Evolutionary conservation across 2,797 vertebrate genomes (phyloP), one percentile per base, ranked within the genome.

Genomic region (Xenops minutus): DNA sequence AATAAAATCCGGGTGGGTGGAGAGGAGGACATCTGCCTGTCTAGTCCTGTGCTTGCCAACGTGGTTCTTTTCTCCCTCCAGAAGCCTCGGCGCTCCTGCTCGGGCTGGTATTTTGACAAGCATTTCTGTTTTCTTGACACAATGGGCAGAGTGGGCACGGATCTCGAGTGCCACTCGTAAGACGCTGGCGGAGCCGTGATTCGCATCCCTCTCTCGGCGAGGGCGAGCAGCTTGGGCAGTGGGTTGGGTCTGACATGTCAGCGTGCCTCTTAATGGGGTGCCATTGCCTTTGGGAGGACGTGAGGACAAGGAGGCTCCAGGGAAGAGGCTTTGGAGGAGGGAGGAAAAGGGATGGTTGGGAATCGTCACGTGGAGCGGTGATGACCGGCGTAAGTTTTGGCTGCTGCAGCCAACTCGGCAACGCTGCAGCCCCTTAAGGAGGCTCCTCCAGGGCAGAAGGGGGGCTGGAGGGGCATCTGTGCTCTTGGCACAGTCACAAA

Each of bases 11-110:
- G 96, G 87, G 96, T 97, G 96, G 96, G 96, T 96, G 91, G 96
- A 96, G 94, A 95, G 82, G 92, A 96, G 95, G 96, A 96, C 96
- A 97, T 97, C 96, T 97, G 96, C 96, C 95, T 96, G 94, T 95
- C 96, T 94, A 49, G 88, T 95, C 89, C 91, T 68, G 69, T 89
- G 92, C 92, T 94, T 96, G 96, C 96, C 96, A 97, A 93, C 87
- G 91, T 61, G 94, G 93, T 91, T 91, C 96, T 96, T 95, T 92
- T 89, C 95, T 97, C 41, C 96, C 91, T 92, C 74, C 96, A 96
- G 95, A 91, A 96, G 95, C 93, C 23, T 6, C 22, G 19, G 85
- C 41, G 95, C 96, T 96, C 79, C 76, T 73, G 63, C 85, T 89
- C 71, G 94, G 91, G 96, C 95, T 93, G 95, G 82, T 96, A 76